Evolutionary conservation across 2,888 invertebrate genomes (phyloP).

Genomic region (Caenorhabditis sp.): DNA sequence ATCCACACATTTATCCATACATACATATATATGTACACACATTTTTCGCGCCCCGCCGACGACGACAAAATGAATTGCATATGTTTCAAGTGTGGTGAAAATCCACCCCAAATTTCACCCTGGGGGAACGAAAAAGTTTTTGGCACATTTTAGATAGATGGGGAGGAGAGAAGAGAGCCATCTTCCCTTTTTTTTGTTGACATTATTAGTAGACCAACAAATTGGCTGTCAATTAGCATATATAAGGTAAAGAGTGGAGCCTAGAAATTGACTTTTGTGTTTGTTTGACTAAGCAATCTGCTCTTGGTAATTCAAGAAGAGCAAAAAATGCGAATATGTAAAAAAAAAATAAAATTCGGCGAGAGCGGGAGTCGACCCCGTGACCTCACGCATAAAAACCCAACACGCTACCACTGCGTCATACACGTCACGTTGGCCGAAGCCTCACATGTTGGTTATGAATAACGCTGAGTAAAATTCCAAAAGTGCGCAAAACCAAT

Average conservation of each 20-base stretch:
- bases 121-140: background rate
- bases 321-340: no score
- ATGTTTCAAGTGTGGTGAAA: background rate
- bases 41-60: background rate
- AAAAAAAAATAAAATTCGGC: no score
- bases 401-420: no score
- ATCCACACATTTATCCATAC: no score
- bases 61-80: background rate
- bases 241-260: background rate
- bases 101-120: background rate
- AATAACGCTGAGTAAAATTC: no score
- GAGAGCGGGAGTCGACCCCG: no score
- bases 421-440: no score
- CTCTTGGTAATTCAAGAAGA: no score
- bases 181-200: background rate
- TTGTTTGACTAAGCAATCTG: no score
- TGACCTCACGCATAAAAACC: no score
- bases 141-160: background rate
- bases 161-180: background rate
- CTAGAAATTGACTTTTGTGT: no score
- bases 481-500: background rate
- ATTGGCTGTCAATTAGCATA: conserved; percentile 1
- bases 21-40: background rate
- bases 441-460: no score
- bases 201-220: background rate